A percentile compares a stretch with the other conserved stretches of the same genome.
phyloP scores from a whole-genome alignment of 2,113 vertebrate species.

The Pampusana beccarii region DNA sequence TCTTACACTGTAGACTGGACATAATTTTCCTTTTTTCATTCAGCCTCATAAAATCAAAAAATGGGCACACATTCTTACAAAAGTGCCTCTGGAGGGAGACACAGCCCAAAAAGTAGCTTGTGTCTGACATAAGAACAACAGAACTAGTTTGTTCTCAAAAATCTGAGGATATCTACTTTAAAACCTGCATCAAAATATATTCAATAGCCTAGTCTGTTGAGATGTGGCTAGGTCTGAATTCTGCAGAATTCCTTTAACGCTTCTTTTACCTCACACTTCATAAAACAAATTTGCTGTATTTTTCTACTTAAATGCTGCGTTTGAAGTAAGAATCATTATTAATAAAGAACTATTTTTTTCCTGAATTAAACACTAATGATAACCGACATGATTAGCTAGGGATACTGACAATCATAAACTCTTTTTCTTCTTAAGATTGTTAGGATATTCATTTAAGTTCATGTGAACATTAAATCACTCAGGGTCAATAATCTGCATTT shows the following conservation, averaged over 20 bases:
- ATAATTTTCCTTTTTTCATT: background rate
- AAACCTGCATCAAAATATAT: background rate
- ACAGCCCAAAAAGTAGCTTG: slow-evolving; percentile 72
- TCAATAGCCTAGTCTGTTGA: background rate
- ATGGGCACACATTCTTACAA: slow-evolving; percentile 2
- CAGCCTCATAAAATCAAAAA: background rate
- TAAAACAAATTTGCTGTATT: background rate
- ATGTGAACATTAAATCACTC: background rate
- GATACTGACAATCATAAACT: background rate
- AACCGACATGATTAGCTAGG: background rate
- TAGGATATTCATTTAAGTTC: background rate
- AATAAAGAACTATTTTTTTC: background rate
- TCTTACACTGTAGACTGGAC: background rate
- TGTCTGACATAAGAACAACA: background rate
- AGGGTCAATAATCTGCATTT: background rate
- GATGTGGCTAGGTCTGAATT: background rate
- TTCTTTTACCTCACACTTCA: background rate
- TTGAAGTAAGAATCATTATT: background rate
- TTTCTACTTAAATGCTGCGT: background rate
- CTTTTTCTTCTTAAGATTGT: background rate
- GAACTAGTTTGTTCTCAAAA: background rate
- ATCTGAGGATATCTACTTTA: background rate
- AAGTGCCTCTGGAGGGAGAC: slow-evolving; percentile 81
- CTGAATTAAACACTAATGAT: background rate
- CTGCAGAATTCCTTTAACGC: background rate